Base-by-base conservation (phyloP, 2,113 vertebrate genomes). In the Corythornis cristatus region DNA sequence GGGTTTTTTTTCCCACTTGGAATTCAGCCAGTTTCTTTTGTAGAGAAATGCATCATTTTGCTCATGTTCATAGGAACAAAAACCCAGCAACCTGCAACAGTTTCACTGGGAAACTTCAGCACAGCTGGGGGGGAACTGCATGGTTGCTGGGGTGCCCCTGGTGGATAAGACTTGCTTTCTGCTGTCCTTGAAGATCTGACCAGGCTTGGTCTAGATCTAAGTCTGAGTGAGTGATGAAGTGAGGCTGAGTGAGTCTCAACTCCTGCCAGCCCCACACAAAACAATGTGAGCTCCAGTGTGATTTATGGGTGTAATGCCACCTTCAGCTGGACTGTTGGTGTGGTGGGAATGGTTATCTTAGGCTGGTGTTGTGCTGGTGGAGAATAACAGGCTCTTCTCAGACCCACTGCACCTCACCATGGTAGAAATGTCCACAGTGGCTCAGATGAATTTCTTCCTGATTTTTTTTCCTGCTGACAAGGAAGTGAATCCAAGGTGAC, bases 391-490 rank as follows among this genome's bases (percentile, higher is more conserved):
- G 50, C 62, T 76, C 42, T 54, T 83, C 43, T 60, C 20, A 31
- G 62, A 51, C 37, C 61, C 10, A 8, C 48, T 78, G 65, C 19
- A 43, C 45, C 81, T 85, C 28, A 12, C 78, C 37, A 35, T 46
- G 25, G 62, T 83, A 29, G 65, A 87, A 85, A 73, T 70, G 43
- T 79, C 72, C 89, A 0, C 51, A 83, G 48, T 67, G 70, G 78
- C 54, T 91, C 88, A 93, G 95, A 80, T 71, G 5, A 86, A 93
- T 96, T 93, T 91, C 85, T 94, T 96, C 88, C 96, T 90, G 85
- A 93, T 94, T 51, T 46, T n/a, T 40, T 74, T 85, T 66, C 72
- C 64, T 77, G 76, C 93, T 93, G 93, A 83, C 79, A 91, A 46
- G 83, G 88, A 93, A 93, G 85, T 77, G 37, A 93, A 93, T 90